A percentile compares a stretch with the other conserved stretches of the same genome.
These are phyloP conservation scores for Thecocarcelia acutangulata DNA, from an alignment of 2,888 invertebrate genomes.

Conservation along the genomic window DNA sequence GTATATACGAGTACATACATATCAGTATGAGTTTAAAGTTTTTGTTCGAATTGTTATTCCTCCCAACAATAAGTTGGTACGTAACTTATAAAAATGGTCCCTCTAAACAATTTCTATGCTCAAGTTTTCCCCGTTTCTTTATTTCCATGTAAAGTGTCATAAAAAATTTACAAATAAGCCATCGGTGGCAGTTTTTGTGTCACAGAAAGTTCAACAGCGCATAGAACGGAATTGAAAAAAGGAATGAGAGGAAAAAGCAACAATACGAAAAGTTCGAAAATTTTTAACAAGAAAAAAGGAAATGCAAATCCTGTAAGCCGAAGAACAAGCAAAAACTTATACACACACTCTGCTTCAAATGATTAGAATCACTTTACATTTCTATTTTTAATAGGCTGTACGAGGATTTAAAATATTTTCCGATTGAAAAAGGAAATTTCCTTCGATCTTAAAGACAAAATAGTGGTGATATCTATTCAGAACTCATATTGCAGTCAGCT, in stretches of 20 bases:
- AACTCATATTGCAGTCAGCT: no score
- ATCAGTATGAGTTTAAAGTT: neutral
- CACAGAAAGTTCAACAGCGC: slow-evolving; percentile 59
- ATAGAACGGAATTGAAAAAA: slow-evolving; percentile 1
- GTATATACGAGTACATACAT: neutral
- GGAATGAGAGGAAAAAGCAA: slow-evolving; percentile 14
- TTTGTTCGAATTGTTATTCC: slow-evolving; percentile 15
- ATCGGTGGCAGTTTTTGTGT: slow-evolving; percentile 60
- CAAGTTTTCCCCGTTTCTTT: slow-evolving; percentile 12
- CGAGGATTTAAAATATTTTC: no score
- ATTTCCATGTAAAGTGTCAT: slow-evolving; percentile 61
- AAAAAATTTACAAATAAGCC: slow-evolving; percentile 66
- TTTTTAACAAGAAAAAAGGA: slow-evolving; percentile 41
- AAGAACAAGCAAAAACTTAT: slow-evolving; percentile 14
- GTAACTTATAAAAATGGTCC: slow-evolving; percentile 34
- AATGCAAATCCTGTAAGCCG: slow-evolving; percentile 59
- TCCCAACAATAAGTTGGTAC: slow-evolving; percentile 37
- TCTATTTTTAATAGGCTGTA: no score
- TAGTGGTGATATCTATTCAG: no score
- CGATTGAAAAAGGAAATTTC: no score
- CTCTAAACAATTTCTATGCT: slow-evolving; percentile 17
- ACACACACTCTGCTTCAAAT: neutral
- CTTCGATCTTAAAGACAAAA: no score
- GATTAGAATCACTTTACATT: no score
- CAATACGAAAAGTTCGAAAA: slow-evolving; percentile 41